Conservation (phyloP, 2,888 invertebrate species). For the Drosophila bunnanda region DNA sequence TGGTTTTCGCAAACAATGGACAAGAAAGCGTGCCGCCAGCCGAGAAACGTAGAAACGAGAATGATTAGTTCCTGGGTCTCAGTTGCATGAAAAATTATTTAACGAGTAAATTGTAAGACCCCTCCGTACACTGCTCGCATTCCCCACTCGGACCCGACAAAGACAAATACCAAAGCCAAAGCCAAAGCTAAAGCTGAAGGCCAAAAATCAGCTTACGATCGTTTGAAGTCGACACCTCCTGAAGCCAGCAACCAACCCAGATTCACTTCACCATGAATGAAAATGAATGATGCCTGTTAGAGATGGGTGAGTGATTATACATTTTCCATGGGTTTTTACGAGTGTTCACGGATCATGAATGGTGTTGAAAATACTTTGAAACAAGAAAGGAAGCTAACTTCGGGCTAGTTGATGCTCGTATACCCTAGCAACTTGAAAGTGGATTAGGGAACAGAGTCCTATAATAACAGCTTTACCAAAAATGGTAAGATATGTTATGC, state of each 20-base stretch:
- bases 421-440: no score
- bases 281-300: conserved; percentile 46
- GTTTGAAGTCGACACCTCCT: conserved; percentile 63
- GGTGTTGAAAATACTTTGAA: background rate
- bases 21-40: conserved; percentile 44
- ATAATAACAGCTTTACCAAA: no score
- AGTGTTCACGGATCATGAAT: conserved; percentile 22
- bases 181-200: conserved; percentile 52
- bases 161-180: conserved; percentile 57
- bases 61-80: conserved; percentile 49
- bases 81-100: conserved; percentile 59
- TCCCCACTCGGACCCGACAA: conserved; percentile 33
- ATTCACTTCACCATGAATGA: conserved; percentile 42
- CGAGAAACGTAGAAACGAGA: conserved; percentile 41
- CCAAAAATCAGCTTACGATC: conserved; percentile 75
- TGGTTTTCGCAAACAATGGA: conserved; percentile 47
- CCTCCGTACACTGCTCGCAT: background rate
- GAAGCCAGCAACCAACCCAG: conserved; percentile 31
- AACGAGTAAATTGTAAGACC: conserved; percentile 48
- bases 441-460: no score
- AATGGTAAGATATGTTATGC: no score
- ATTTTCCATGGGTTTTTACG: conserved; percentile 19
- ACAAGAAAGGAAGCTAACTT: no score
- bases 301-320: conserved; percentile 42
- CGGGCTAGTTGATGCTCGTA: no score